Evolutionary conservation across 64 coral and sea anemone genomes (phyloP).

Genomic region (Pocillopora damicornis): DNA sequence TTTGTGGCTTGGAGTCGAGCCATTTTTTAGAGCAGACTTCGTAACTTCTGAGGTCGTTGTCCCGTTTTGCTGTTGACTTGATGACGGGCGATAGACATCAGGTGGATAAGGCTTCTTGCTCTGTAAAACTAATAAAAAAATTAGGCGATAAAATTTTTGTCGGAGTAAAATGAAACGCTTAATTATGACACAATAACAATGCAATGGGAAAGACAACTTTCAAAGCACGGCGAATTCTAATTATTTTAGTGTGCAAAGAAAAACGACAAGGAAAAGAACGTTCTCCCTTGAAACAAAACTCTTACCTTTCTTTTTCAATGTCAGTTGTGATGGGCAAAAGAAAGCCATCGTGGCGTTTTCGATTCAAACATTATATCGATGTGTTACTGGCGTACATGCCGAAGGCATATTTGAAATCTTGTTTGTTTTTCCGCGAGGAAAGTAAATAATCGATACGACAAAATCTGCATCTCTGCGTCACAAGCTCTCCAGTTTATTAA

Average conservation of each 20-base stretch:
- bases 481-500: slow-evolving; percentile 13
- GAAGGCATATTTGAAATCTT: slow-evolving; percentile 32
- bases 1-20: slow-evolving; percentile 39
- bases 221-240: neutral
- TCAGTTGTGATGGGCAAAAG: slow-evolving; percentile 77
- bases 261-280: neutral
- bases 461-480: slow-evolving; percentile 69
- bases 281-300: neutral
- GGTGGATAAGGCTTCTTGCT: slow-evolving; percentile 26
- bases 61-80: neutral
- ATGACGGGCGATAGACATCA: slow-evolving; percentile 53
- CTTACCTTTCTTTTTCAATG: slow-evolving; percentile 77
- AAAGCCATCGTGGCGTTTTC: slow-evolving; percentile 59
- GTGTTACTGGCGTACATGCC: neutral
- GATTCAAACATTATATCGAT: slow-evolving; percentile 16
- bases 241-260: neutral
- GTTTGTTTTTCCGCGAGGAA: slow-evolving; percentile 65
- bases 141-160: neutral
- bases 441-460: slow-evolving; percentile 25
- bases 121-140: slow-evolving; percentile 43
- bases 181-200: slow-evolving; percentile 13
- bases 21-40: slow-evolving; percentile 77
- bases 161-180: neutral
- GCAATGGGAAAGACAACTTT: neutral
- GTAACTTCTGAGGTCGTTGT: neutral